A percentile compares a stretch with the other conserved stretches of the same genome.
phyloP scores from a whole-genome alignment of 2,113 vertebrate species.

The Osmerus eperlanus region DNA sequence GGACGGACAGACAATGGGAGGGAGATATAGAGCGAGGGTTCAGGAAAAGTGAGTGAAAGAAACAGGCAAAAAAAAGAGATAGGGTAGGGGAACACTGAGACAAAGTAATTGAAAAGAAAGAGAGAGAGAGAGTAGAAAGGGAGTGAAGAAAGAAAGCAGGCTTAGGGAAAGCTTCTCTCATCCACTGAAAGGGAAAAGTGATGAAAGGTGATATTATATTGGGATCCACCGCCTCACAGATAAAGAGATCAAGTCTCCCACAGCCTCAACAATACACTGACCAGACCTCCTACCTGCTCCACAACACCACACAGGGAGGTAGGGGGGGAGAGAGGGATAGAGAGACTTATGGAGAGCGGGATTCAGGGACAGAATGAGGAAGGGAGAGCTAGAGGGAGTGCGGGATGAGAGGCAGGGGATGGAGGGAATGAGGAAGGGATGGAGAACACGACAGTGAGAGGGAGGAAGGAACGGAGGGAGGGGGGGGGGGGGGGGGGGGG shows the following conservation, averaged over 20 bases:
- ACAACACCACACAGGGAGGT: background rate
- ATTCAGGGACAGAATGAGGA: too few species aligned
- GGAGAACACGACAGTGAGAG: background rate
- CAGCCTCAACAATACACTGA: too few species aligned
- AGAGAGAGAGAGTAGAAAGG: background rate
- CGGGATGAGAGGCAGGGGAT: background rate
- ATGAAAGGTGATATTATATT: slow-evolving; percentile 56
- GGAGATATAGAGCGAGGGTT: slow-evolving; percentile 1
- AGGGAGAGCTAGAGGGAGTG: too few species aligned
- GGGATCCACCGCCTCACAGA: slow-evolving; percentile 56
- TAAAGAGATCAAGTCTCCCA: slow-evolving; percentile 56
- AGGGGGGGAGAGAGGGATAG: background rate
- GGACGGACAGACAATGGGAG: background rate
- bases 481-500: too few species aligned
- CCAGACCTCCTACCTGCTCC: slow-evolving; percentile 22
- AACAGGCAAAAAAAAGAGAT: slow-evolving; percentile 13
- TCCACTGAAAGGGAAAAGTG: slow-evolving; percentile 6
- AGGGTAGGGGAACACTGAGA: background rate
- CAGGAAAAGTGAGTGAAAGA: slow-evolving; percentile 6
- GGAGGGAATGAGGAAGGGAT: background rate
- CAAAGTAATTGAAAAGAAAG: background rate
- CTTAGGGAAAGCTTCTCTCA: slow-evolving; percentile 56
- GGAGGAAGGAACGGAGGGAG: background rate
- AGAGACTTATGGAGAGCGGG: too few species aligned
- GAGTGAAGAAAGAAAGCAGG: slow-evolving; percentile 2